Evolutionary conservation across 2,797 vertebrate species (phyloP), one percentile per base, ranked within the genome.

Genomic region (Sebastes itinus): DNA sequence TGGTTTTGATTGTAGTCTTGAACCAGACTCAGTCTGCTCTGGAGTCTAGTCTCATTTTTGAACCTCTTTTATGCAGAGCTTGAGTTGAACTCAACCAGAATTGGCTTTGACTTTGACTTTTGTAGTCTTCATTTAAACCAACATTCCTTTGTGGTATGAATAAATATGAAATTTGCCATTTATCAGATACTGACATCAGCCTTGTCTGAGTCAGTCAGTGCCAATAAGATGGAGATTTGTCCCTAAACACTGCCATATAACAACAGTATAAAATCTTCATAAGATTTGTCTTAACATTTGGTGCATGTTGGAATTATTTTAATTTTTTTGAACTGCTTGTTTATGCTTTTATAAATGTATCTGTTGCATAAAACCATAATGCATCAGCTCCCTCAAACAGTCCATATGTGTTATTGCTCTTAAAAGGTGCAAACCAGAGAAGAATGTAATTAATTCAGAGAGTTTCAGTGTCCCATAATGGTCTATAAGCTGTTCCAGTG

Each of bases 381-480:
- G 8, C n/a, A 32, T 49, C 11, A 35, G 14, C 32, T 27, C 14
- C 35, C 16, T 23, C 13, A 25, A 38, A n/a, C 3, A 23, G 7
- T 62, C 23, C 68, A 42, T 22, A 27, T 58, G 1, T 72, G 30
- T 16, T 18, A 18, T 33, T 56, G 12, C 54, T 52, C 61, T 32
- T 20, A 32, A 30, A 70, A 63, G 23, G 14, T 28, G 16, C 54
- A 9, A 58, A 75, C 54, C 63, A 42, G 22, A 52, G 2, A 78
- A 27, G 32, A 33, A 75, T 77, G 73, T 66, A 32, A 30, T 59
- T 18, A 9, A 46, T 60, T 68, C 49, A 1, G 22, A 35, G 56
- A 81, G 55, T 70, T 79, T 35, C 20, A 22, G 12, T 69, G 62
- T 86, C 77, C 35, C 46, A 32, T 73, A 71, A 42, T 78, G 63